These are phyloP conservation scores for Loris lydekkerianus DNA, from an alignment of 2,797 vertebrate species.

Conservation along the genomic window DNA sequence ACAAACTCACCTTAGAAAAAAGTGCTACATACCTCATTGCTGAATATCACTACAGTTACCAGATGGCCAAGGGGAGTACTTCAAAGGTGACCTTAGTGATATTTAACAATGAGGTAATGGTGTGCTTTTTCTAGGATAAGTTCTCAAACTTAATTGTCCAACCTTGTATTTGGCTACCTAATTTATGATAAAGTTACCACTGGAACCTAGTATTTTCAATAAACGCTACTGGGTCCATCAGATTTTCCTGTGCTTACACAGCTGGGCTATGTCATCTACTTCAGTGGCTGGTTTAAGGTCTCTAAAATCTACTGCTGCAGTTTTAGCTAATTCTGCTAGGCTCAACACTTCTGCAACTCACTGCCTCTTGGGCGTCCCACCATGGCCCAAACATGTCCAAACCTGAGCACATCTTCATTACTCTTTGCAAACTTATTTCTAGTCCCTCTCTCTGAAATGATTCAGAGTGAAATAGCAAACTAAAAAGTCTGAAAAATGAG, in stretches of 20 bases:
- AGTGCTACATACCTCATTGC: no score
- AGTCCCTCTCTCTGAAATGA: background rate
- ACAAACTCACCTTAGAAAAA: no score
- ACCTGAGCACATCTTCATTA: background rate
- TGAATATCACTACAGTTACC: no score
- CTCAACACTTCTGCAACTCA: background rate
- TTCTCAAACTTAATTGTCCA: no score
- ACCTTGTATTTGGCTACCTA: background rate
- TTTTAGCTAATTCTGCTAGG: background rate
- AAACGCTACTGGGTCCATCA: background rate
- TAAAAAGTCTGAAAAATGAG: background rate
- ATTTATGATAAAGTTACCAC: background rate
- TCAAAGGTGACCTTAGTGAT: no score
- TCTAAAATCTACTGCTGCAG: background rate
- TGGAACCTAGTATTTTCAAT: background rate
- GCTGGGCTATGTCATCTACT: background rate
- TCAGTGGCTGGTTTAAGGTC: background rate
- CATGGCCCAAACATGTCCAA: background rate
- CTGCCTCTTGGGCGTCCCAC: background rate
- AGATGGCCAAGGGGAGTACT: no score
- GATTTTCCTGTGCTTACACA: background rate
- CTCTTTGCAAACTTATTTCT: background rate
- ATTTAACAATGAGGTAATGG: no score
- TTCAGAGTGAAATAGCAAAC: background rate
- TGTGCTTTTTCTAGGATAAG: no score